Evolutionary conservation across 2,888 invertebrate species (phyloP), one percentile per base, ranked within the genome.

Genomic region (Pammene aurita): DNA sequence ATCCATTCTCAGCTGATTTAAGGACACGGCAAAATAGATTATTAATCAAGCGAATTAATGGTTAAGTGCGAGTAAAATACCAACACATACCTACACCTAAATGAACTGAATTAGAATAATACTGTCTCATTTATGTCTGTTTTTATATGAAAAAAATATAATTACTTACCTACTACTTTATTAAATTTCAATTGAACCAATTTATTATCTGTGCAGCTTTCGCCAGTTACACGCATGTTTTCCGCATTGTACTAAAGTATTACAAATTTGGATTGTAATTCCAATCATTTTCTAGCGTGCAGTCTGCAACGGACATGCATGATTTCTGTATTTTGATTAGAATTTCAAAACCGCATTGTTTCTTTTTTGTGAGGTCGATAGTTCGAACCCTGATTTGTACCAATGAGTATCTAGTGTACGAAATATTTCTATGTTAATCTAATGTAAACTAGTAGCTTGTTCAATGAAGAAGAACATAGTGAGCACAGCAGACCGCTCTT

Each of bases 221-320:
- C 67, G 26, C 60, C 55, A 56, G 18, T 42, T 18, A 38, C 61
- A 61, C 61, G 46, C 55, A 38, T 58, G 55, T 56, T 62, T 61
- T 60, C 60, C 60, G 66, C 60, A 60, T 52, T 52, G 44, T 60
- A 52, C 11, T 9, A 35, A 35, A 52, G 50, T 14, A 46, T 66
- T 66, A 34, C 26, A n/a, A 48, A 58, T 60, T 58, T 34, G 35
- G 48, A 26, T 35, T 13, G 18, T 34, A 38, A 38, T 60, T 41
- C 38, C 16, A 38, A 2, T 9, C 16, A 16, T 9, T 11, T 44
- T 26, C 26, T 26, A 26, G 26, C 26, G 4, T 26, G 26, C 26
- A 26, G 26, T 26, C 26, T 44, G 14, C 34, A 48, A 2, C 5
- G 14, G 35, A 9, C n/a, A 35, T 38, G 11, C n/a, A 35, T 38